Percentiles rank a stretch among this genome's conserved stretches.
Evolutionary conservation across 2,888 invertebrate genomes (phyloP).

Genomic region (Cryptus armator): DNA sequence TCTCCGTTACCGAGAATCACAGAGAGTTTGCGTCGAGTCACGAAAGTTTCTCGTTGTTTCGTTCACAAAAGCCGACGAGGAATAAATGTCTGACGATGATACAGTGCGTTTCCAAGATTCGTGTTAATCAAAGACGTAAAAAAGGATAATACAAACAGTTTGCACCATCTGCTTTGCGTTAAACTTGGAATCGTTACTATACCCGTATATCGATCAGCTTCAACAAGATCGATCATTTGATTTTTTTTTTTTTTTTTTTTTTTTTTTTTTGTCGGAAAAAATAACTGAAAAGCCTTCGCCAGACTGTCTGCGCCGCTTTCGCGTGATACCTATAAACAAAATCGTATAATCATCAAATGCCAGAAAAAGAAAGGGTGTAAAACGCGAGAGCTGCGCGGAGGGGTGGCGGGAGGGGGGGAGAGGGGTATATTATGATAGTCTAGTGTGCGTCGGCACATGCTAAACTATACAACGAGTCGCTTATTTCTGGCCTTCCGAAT

Average conservation of each 20-base stretch:
- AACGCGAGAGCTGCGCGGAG: no score
- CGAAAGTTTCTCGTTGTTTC: not conserved
- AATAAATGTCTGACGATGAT: not conserved
- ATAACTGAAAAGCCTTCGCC: slow-evolving; percentile 38
- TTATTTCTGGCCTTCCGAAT: slow-evolving; percentile 64
- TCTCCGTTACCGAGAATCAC: not conserved
- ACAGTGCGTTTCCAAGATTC: not conserved
- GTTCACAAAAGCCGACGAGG: slow-evolving; percentile 6
- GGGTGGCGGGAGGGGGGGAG: not conserved
- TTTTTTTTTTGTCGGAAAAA: not conserved
- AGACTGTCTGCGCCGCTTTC: slow-evolving; percentile 49
- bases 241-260: slow-evolving; percentile 2
- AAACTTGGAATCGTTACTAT: not conserved
- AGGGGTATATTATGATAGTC: slow-evolving; percentile 5
- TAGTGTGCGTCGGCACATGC: not conserved
- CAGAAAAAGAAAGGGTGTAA: slow-evolving; percentile 29
- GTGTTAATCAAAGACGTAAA: not conserved
- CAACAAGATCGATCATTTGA: not conserved
- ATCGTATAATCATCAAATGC: slow-evolving; percentile 4
- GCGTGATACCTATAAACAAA: slow-evolving; percentile 23
- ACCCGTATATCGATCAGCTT: not conserved
- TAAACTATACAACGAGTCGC: not conserved
- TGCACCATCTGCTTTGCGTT: not conserved
- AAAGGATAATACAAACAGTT: not conserved
- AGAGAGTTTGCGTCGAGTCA: not conserved